Base-by-base conservation (phyloP, 2,797 vertebrate species). In the Poeciliopsis infans region DNA sequence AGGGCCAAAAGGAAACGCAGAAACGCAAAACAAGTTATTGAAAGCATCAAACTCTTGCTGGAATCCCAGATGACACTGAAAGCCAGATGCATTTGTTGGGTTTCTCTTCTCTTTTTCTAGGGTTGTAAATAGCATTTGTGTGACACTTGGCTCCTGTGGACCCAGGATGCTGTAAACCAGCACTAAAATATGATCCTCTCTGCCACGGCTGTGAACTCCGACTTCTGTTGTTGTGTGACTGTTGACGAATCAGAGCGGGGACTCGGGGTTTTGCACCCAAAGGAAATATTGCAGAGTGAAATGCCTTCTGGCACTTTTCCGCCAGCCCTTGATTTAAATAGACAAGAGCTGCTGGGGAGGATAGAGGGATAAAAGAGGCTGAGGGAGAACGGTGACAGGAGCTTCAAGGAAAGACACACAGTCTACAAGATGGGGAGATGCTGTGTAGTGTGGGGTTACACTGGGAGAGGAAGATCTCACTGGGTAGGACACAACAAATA, bases 281-380 rank as follows among this genome's bases (percentile, higher is more conserved):
- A 93, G 91, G 93, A 93, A 64, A 91, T 89, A 92, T 92, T 93
- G 84, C 85, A 79, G 83, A 92, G 91, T 82, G 88, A 90, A 92
- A 94, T 91, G 91, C 88, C 91, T 93, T 91, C 90, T 88, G 93
- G 92, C 93, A 84, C 88, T 84, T 78, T 86, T 89, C 83, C 68
- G 36, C 86, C 90, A 88, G 85, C 76, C 78, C 81, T 92, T 92
- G 92, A 94, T 94, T 90, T 93, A 87, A 93, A 91, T 87, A 92
- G 94, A 94, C 91, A 93, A 86, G 89, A 87, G 89, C 87, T 94
- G 84, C 88, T 89, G 87, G 91, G 88, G 84, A 93, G 85, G 87
- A 92, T 82, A 86, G 91, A 91, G 86, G 89, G 88, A 93, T 93
- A 85, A 91, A 93, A 91, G 86, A 90, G 83, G 80, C 84, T 71